Base-by-base conservation (phyloP, 1,140 invertebrate genomes). In the Drosophila micromelanica region DNA sequence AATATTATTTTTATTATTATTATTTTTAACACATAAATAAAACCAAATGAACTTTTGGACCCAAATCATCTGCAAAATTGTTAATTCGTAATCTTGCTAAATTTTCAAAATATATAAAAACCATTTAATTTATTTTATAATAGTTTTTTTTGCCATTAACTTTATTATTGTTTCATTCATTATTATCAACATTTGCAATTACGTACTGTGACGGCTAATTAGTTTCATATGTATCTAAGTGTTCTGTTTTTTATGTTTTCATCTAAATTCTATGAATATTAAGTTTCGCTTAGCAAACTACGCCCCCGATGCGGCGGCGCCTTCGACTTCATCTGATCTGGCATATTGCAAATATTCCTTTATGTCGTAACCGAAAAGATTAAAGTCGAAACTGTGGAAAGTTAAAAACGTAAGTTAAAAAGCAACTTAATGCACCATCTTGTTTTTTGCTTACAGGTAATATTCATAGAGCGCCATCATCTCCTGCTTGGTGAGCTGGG, bases 281-380 rank as follows among this genome's bases (percentile, higher is more conserved):
- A 62, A 63, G 51, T 70, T 62, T 52, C 59, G 51, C 48, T 76
- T 43, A 69, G 55, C 60, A 64, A 76, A 38, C 61, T 74, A 74
- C 48, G 48, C 64, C 70, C 61, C 77, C 61, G 64, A 69, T 72
- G 61, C 65, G 42, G 67, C 73, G 17, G 52, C 43, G 23, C 40
- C 61, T 57, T 51, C 92, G 30, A 90, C 78, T 62, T 93, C 93
- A 61, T 95, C 93, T 52, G 93, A 90, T 79, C 93, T 92, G 23
- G 95, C 95, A 77, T 95, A 93, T 48, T 95, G 94, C 61, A 96
- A 93, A 84, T 96, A 97, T 64, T 95, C 95, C 43, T 95, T 93
- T 55, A 96, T 93, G 56, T 95, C 95, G 80, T 97, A 98, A 85
- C 95, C 95, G 92, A 97, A 97, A 35, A 97, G 93, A 90, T 96